Evolutionary conservation across 2,888 invertebrate genomes (phyloP), one percentile per base, ranked within the genome.

Genomic region (Erebia palarica): DNA sequence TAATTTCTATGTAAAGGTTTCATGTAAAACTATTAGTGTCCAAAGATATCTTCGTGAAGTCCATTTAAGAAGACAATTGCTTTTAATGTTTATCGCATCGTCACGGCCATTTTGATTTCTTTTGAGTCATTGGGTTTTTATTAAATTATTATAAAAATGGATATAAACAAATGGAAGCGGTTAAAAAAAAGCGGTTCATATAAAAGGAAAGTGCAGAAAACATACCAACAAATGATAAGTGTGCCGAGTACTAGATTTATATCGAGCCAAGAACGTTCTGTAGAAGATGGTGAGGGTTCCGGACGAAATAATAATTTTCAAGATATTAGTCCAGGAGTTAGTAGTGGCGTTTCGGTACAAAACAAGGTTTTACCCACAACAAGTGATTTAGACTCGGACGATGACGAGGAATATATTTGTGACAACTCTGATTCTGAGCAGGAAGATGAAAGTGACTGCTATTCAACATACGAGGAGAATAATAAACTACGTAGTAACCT

Each of bases 1-100:
- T 63, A 63, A 63, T 63, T 63, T 63, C 63, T 63, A 42, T 63
- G 21, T 63, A 63, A 63, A 63, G 63, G 63, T 63, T 63, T 63
- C 63, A 49, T 63, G 63, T 63, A 63, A 63, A 63, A 63, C 63
- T 63, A 63, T 47, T 63, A 63, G 63, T 63, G 63, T 55, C 55
- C 55, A 55, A 55, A 55, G 55, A 55, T 55, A 55, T 55, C 55
- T 55, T 55, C 18, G 55, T 55, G 55, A 55, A 55, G 55, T 55
- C 55, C 55, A 55, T 55, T 18, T 55, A 55, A 55, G 55, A 55
- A 55, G 53, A 18, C 55, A 55, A 55, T 55, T 55, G 55, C 55
- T 55, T 55, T 55, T 55, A 55, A 55, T 55, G 55, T 55, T 55
- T 55, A 55, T 55, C 55, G 55, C 55, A 55, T 55, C 55, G 18